Evolutionary conservation across 2,888 invertebrate species (phyloP).

Genomic region (Gastracanthus pulcherrimus): DNA sequence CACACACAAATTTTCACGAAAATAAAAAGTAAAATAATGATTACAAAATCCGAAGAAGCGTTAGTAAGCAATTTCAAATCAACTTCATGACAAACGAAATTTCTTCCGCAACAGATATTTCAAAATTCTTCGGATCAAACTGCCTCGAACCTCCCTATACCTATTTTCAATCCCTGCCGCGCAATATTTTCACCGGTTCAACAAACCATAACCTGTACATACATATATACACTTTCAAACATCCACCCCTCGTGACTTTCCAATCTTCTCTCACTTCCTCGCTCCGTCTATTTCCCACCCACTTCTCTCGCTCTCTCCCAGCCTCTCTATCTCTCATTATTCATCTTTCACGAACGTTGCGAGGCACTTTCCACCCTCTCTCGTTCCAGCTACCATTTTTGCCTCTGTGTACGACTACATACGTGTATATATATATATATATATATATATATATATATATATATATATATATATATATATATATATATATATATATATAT

Average conservation of each 20-base stretch:
- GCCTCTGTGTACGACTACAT: conserved; percentile 38
- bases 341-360: conserved; percentile 61
- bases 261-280: conserved; percentile 66
- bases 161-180: not conserved
- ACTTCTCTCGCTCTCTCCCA: conserved; percentile 72
- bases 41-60: no score
- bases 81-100: no score
- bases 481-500: not conserved
- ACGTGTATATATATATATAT: not conserved
- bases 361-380: conserved; percentile 48
- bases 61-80: no score
- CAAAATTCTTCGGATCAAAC: no score
- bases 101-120: no score
- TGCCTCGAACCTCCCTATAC: not conserved
- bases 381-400: conserved; percentile 46
- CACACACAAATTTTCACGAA: no score
- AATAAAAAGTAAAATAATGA: no score
- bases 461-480: not conserved
- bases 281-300: no score
- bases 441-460: not conserved
- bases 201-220: not conserved
- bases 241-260: conserved; percentile 31
- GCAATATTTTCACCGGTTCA: not conserved
- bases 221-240: not conserved
- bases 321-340: conserved; percentile 76